Percentiles rank a stretch among this genome's conserved stretches.
phyloP scores from a whole-genome alignment of 1,140 invertebrate genomes.

The Drosophila tropicalis region DNA sequence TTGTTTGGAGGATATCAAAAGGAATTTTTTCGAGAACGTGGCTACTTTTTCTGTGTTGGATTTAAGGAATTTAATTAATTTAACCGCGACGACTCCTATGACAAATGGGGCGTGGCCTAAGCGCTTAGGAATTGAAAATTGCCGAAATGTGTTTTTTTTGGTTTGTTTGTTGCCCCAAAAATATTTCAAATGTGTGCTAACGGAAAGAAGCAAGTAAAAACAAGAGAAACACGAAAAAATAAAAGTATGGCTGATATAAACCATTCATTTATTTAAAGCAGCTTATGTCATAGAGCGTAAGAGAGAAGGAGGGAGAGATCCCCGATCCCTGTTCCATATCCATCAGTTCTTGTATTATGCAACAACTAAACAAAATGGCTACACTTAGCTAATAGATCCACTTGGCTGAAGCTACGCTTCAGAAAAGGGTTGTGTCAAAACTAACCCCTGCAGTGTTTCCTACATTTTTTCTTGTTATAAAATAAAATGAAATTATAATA shows the following conservation, averaged over 20 bases:
- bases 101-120: slow-evolving; percentile 72
- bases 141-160: slow-evolving; percentile 9
- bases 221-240: neutral
- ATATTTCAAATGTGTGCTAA: slow-evolving; percentile 55
- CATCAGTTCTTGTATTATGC: slow-evolving; percentile 54
- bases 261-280: slow-evolving; percentile 79
- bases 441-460: slow-evolving; percentile 66
- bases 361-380: slow-evolving; percentile 76
- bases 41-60: slow-evolving; percentile 58
- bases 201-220: slow-evolving; percentile 25
- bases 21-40: slow-evolving; percentile 59
- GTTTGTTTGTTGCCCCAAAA: slow-evolving; percentile 12
- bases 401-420: slow-evolving; percentile 47
- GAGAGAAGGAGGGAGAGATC: slow-evolving; percentile 5
- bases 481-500: slow-evolving; percentile 74
- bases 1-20: slow-evolving; percentile 37
- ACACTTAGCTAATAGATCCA: slow-evolving; percentile 74
- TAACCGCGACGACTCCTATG: slow-evolving; percentile 71
- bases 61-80: slow-evolving; percentile 76
- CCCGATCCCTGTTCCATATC: slow-evolving; percentile 7
- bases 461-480: slow-evolving; percentile 49
- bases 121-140: slow-evolving; percentile 65
- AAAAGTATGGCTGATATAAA: slow-evolving; percentile 36
- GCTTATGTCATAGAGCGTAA: slow-evolving; percentile 55
- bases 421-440: slow-evolving; percentile 52